phyloP scores from a whole-genome alignment of 2,888 invertebrate species.

The Beris morrisii region DNA sequence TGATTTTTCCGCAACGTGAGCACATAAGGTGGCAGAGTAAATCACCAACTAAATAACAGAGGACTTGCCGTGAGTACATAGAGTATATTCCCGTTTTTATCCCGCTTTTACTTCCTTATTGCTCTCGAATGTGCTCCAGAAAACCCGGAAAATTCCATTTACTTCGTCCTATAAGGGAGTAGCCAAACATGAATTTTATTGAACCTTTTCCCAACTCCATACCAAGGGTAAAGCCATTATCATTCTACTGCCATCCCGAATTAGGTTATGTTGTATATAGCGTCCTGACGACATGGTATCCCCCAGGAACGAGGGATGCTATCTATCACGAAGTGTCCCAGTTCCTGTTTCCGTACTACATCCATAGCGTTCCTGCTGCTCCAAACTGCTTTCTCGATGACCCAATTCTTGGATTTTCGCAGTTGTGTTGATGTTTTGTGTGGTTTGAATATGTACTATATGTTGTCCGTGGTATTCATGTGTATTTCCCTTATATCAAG shows the following conservation, averaged over 20 bases:
- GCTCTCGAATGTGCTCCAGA: neutral
- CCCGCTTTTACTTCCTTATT: slow-evolving; percentile 10
- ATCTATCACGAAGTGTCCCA: neutral
- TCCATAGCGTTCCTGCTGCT: neutral
- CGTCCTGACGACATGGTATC: neutral
- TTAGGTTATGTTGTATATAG: slow-evolving; percentile 22
- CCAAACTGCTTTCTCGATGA: neutral
- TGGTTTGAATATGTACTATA: too few relatives aligned
- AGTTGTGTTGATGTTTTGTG: too few relatives aligned
- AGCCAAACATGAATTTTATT: slow-evolving; percentile 17
- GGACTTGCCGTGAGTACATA: too few relatives aligned
- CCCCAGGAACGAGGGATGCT: slow-evolving; percentile 2
- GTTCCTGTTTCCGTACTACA: neutral
- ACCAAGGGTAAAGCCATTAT: slow-evolving; percentile 3
- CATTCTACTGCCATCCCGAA: slow-evolving; percentile 6
- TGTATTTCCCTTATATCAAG: too few relatives aligned
- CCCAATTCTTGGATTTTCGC: slow-evolving; percentile 1
- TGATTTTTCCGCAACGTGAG: too few relatives aligned
- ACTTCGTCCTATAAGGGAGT: slow-evolving; percentile 2
- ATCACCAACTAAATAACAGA: too few relatives aligned
- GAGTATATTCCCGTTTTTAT: neutral
- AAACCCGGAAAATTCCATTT: slow-evolving; percentile 8
- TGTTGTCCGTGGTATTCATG: too few relatives aligned
- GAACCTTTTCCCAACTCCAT: neutral
- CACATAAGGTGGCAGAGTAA: too few relatives aligned